Percentiles rank a stretch among this genome's conserved stretches.
Conservation (phyloP, 2,797 vertebrate genomes). For the Microctenopoma steveboyesi region DNA sequence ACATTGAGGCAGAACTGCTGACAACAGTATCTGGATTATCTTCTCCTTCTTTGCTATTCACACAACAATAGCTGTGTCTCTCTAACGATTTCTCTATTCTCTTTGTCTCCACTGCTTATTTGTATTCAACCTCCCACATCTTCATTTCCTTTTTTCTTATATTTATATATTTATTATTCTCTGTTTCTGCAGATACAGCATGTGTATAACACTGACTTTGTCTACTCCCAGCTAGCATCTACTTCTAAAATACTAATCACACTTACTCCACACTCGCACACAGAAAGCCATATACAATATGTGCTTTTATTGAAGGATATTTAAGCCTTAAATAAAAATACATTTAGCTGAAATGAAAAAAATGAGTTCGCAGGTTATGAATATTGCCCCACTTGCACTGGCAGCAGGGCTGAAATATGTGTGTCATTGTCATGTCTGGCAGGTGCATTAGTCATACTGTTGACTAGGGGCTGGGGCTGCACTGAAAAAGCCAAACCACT, state of each 20-base stretch:
- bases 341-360: not conserved
- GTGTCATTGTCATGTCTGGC: conserved; percentile 67
- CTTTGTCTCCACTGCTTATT: conserved; percentile 18
- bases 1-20: conserved; percentile 65
- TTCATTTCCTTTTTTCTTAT: not conserved
- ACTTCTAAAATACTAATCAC: conserved; percentile 1
- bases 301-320: not conserved
- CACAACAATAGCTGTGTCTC: conserved; percentile 35
- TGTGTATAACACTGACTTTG: not conserved
- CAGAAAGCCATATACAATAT: not conserved
- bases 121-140: conserved; percentile 19
- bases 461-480: conserved; percentile 47
- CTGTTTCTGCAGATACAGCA: not conserved
- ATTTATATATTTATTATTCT: not conserved
- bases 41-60: conserved; percentile 64
- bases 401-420: conserved; percentile 57
- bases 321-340: not conserved
- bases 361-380: conserved; percentile 17
- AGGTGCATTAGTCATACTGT: conserved; percentile 67
- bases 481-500: conserved; percentile 55
- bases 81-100: conserved; percentile 32
- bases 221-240: not conserved
- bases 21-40: conserved; percentile 70
- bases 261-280: not conserved
- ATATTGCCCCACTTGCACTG: conserved; percentile 1